Base-by-base conservation (phyloP, 2,888 invertebrate genomes). In the Drosophila ustulata region DNA sequence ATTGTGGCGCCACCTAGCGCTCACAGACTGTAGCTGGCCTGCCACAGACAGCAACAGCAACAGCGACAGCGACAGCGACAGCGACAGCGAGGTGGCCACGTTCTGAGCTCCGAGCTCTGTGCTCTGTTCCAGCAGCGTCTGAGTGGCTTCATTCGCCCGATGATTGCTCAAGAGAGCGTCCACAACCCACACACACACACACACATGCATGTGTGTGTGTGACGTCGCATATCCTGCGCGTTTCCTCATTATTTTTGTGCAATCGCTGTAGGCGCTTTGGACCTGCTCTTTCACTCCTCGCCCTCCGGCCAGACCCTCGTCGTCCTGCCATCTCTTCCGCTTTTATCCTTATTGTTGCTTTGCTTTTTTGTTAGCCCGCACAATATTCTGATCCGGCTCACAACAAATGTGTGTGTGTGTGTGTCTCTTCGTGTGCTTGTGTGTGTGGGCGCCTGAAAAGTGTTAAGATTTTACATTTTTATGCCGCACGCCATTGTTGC, bases 181-280 rank as follows among this genome's bases (percentile, higher is more conserved):
- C 52, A 55, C 52, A 57, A 47, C 41, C 58, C 64, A 66, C 66
- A 62, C 43, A 65, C 46, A 49, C 46, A 49, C 49, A 47, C 39
- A 26, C 51, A 30, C 46, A 30, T 34, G 52, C 25, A 34, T 32
- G 23, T 52, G 13, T 61, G 51, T 55, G 52, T 72, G 58, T 70
- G 78, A 59, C 74, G 66, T 74, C 78, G 81, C 77, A 78, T 75
- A 84, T 85, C 76, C 80, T 84, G 88, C 69, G 76, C 78, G 74
- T 77, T 84, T 89, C 78, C 84, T 87, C 89, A 87, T 87, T 87
- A 87, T 87, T 87, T 87, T 84, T 89, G 87, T 87, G 87, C 87
- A 87, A 82, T 89, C 82, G 87, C 89, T 87, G 72, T 65, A 75
- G 84, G 86, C 82, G 75, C 78, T 85, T 71, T 85, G 66, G 73